Evolutionary conservation across 2,113 vertebrate species (phyloP).

Genomic region (Cacatua alba): DNA sequence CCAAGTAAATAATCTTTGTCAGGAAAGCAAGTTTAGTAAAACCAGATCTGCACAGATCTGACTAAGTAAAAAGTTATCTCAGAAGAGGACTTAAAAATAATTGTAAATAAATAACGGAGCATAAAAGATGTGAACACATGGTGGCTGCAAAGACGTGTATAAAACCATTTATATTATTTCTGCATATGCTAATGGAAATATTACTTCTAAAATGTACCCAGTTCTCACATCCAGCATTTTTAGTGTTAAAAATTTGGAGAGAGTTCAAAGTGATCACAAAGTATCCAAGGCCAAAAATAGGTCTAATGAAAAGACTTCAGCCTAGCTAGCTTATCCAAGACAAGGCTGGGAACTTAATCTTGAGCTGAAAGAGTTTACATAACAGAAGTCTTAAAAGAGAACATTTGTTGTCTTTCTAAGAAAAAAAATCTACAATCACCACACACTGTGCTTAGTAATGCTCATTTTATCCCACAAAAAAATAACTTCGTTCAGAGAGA

Average conservation of each 20-base stretch:
- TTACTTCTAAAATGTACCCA: background rate
- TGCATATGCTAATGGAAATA: background rate
- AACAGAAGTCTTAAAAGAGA: background rate
- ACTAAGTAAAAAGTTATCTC: background rate
- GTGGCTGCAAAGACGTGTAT: background rate
- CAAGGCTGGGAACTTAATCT: background rate
- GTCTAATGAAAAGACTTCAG: background rate
- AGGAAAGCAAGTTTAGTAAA: background rate
- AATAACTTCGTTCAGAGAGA: background rate
- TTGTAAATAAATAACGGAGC: background rate
- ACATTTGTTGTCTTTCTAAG: background rate
- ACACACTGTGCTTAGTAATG: background rate
- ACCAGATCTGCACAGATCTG: background rate
- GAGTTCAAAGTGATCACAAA: background rate
- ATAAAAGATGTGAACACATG: background rate
- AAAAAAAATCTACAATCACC: background rate
- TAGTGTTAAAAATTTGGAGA: background rate
- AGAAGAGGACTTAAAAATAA: background rate
- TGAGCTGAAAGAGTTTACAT: slow-evolving; percentile 1
- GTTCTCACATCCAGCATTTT: background rate
- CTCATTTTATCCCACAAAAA: background rate
- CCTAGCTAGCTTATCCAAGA: background rate
- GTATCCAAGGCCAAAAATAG: background rate
- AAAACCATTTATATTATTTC: background rate
- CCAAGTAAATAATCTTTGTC: background rate